These are phyloP conservation scores for Anoplopoma fimbria DNA, from an alignment of 2,113 vertebrate genomes.

Conservation along the genomic window DNA sequence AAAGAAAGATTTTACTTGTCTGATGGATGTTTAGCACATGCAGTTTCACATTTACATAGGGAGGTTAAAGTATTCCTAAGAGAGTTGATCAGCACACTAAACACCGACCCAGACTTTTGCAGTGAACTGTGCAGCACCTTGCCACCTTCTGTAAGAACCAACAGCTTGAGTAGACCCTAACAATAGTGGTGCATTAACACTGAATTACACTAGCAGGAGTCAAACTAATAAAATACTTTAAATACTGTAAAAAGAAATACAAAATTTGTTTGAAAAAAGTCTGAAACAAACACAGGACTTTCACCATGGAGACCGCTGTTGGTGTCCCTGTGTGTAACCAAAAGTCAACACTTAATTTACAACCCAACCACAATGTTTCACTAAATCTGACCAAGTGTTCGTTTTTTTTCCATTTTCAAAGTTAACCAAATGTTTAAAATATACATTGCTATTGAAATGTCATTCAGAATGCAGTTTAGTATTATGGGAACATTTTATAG, in stretches of 20 bases:
- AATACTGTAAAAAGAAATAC: background rate
- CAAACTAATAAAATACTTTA: conserved; percentile 20
- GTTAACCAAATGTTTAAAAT: background rate
- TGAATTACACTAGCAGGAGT: background rate
- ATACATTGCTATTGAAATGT: background rate
- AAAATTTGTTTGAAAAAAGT: background rate
- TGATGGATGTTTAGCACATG: background rate
- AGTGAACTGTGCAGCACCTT: background rate
- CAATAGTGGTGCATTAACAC: background rate
- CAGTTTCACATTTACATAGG: background rate
- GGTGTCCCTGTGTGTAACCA: no score
- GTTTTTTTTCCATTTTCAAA: background rate
- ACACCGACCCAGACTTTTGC: background rate
- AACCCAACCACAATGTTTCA: background rate
- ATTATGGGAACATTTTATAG: background rate
- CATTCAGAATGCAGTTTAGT: background rate
- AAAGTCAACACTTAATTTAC: no score
- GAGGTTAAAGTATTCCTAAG: background rate
- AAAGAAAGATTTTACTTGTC: background rate
- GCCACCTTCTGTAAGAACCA: background rate
- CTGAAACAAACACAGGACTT: background rate
- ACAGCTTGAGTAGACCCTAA: background rate
- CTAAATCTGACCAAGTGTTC: background rate
- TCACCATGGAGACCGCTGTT: background rate
- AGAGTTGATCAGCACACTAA: conserved; percentile 5